Conservation (phyloP, 2,113 vertebrate genomes). For the Pristiophorus japonicus region DNA sequence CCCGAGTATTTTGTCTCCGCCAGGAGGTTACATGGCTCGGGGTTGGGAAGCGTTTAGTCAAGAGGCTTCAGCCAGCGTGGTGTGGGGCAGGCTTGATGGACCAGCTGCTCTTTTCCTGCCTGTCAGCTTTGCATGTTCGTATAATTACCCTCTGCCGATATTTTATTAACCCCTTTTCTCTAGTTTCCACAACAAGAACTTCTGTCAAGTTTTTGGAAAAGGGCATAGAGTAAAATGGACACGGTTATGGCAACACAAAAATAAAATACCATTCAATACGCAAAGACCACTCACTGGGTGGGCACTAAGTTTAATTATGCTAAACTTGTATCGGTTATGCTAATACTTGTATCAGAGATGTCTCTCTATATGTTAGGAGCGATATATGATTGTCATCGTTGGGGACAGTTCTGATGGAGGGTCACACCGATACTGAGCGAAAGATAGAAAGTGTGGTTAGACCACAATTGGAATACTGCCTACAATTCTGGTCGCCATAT, state of each 20-base stretch:
- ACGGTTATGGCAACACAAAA: neutral
- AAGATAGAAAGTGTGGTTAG: too few relatives aligned
- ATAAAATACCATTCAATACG: neutral
- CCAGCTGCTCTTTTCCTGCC: too few relatives aligned
- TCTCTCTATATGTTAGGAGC: neutral
- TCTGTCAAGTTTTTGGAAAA: neutral
- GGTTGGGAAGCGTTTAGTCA: neutral
- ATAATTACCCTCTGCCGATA: neutral
- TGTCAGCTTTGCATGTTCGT: neutral
- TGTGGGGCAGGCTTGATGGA: neutral
- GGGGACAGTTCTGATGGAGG: neutral
- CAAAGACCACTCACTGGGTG: neutral
- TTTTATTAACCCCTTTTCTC: neutral
- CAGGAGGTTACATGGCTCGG: too few relatives aligned
- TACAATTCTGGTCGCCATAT: too few relatives aligned
- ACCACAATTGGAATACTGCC: too few relatives aligned
- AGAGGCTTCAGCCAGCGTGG: too few relatives aligned
- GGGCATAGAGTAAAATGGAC: neutral
- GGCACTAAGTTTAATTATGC: neutral
- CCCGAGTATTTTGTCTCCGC: too few relatives aligned
- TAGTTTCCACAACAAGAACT: neutral
- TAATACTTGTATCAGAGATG: too few relatives aligned
- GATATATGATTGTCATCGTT: neutral
- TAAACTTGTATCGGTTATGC: too few relatives aligned
- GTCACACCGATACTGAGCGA: neutral